These are phyloP conservation scores for Hoplodrina ambigua DNA, from an alignment of 2,888 invertebrate species.

Conservation along the genomic window DNA sequence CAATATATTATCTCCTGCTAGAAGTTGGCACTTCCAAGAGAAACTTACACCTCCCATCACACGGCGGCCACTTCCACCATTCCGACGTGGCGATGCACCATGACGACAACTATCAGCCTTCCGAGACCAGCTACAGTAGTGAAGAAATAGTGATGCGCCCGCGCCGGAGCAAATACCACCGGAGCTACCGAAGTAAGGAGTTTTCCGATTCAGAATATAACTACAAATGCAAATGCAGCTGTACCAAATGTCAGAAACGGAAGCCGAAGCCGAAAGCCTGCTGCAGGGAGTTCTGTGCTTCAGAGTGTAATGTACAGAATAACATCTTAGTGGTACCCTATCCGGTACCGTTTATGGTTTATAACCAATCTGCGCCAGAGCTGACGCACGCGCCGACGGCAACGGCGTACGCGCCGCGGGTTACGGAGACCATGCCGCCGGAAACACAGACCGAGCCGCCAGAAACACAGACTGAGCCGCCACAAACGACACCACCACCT, in stretches of 20 bases:
- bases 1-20: constrained; percentile 28
- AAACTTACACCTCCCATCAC: constrained; percentile 26
- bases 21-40: constrained; percentile 19
- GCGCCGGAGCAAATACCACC: constrained; percentile 2
- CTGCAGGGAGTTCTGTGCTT: constrained; percentile 32
- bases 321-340: constrained; percentile 53
- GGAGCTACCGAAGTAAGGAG: constrained; percentile 14
- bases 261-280: constrained; percentile 33
- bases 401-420: neutral
- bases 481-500: neutral
- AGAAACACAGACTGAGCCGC: neutral
- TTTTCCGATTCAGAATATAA: constrained; percentile 28
- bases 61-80: constrained; percentile 17
- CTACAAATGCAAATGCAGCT: constrained; percentile 45
- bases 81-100: constrained; percentile 10
- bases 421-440: neutral
- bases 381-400: neutral
- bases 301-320: constrained; percentile 26
- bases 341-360: constrained; percentile 46
- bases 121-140: constrained; percentile 43
- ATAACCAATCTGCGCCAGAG: constrained; percentile 28
- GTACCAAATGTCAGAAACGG: constrained; percentile 25
- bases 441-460: neutral
- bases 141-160: constrained; percentile 31
- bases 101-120: constrained; percentile 11